Conservation (phyloP, 2,888 invertebrate species). For the Leucophenga maculata region DNA sequence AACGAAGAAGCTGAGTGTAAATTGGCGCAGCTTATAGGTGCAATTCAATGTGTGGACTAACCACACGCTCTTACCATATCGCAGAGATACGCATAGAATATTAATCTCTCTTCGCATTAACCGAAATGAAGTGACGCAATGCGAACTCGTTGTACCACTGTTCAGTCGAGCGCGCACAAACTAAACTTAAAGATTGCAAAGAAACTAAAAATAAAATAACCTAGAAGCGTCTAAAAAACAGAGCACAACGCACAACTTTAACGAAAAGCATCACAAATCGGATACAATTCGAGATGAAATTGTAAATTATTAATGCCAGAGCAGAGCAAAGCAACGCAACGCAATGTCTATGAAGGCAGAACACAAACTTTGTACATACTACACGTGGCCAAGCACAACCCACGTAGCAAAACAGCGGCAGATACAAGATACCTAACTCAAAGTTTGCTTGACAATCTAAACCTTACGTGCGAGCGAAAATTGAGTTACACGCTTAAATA, state of each 20-base stretch:
- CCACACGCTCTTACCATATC: slow-evolving; percentile 37
- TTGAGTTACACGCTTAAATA: slow-evolving; percentile 63
- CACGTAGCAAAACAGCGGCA: slow-evolving; percentile 39
- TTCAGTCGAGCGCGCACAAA: slow-evolving; percentile 24
- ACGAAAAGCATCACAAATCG: slow-evolving; percentile 69
- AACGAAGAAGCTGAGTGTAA: slow-evolving; percentile 53
- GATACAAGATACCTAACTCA: slow-evolving; percentile 7
- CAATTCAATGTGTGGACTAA: background rate
- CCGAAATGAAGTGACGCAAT: slow-evolving; percentile 57
- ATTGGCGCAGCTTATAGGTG: slow-evolving; percentile 47
- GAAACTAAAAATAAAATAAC: slow-evolving; percentile 6
- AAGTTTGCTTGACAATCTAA: background rate
- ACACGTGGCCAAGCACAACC: slow-evolving; percentile 50
- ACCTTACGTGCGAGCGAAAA: slow-evolving; percentile 53
- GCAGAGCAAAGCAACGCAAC: slow-evolving; percentile 44
- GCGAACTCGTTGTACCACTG: slow-evolving; percentile 28
- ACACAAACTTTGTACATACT: slow-evolving; percentile 41
- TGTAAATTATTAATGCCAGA: slow-evolving; percentile 70
- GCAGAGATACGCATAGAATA: slow-evolving; percentile 62
- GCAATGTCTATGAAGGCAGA: background rate
- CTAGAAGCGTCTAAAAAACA: too few relatives aligned
- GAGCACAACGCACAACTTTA: slow-evolving; percentile 40
- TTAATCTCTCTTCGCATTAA: slow-evolving; percentile 62
- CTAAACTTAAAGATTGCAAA: slow-evolving; percentile 28
- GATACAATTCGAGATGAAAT: slow-evolving; percentile 69